Percentiles rank a stretch among this genome's conserved stretches.
These are phyloP conservation scores for Megaceryle alcyon DNA, from an alignment of 2,797 vertebrate species.

Conservation along the genomic window DNA sequence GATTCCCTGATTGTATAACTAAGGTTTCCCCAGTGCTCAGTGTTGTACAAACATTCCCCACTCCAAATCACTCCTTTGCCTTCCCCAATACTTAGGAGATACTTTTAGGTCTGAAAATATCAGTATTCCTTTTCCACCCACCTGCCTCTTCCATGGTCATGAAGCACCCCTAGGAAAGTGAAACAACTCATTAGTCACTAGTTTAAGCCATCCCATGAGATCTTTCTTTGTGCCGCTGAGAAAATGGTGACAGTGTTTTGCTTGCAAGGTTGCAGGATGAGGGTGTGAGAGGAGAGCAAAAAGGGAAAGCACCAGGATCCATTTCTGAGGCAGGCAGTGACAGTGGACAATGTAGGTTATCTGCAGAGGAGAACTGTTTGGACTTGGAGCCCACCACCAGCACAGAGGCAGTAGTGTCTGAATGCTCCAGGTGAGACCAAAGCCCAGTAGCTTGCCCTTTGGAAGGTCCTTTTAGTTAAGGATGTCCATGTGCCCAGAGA, in stretches of 20 bases:
- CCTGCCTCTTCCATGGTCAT: not conserved
- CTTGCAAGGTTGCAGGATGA: not conserved
- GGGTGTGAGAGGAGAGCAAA: not conserved
- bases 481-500: not conserved
- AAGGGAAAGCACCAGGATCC: not conserved
- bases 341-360: not conserved
- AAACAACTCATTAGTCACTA: not conserved
- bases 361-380: not conserved
- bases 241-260: accelerated
- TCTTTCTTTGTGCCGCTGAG: not conserved
- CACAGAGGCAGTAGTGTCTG: not conserved
- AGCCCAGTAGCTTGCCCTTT: not conserved
- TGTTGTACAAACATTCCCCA: not conserved
- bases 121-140: not conserved
- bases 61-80: not conserved
- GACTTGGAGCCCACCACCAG: not conserved
- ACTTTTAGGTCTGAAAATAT: accelerated
- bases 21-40: not conserved
- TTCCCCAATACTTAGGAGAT: not conserved
- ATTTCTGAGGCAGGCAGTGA: not conserved
- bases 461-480: not conserved
- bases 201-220: not conserved
- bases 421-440: not conserved
- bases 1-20: not conserved
- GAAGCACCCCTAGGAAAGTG: not conserved